Evolutionary conservation across 2,113 vertebrate genomes (phyloP), one percentile per base, ranked within the genome.

Genomic region (Grantiella picta): DNA sequence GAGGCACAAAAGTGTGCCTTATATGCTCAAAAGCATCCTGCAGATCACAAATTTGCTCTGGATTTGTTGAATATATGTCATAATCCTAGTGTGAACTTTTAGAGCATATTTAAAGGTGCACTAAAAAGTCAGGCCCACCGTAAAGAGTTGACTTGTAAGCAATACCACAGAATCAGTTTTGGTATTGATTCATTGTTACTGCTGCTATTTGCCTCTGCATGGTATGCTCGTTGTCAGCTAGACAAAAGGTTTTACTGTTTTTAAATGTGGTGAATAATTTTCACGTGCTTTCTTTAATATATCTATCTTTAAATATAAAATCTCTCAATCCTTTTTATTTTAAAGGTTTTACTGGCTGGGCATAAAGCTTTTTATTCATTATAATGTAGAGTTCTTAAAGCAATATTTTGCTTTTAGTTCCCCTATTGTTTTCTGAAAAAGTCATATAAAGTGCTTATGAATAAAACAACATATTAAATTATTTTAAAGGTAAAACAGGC

Each of bases 201-300:
- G 84, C 77, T 27, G 11, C 82, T 94, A 18, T 97, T 94, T 96
- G 95, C 68, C 94, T 94, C 76, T 77, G 29, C 76, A 56, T 93
- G 73, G 65, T 89, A 8, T 50, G 97, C 97, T 98, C 98, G 95
- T 98, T 97, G 97, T 98, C 98, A 98, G 94, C 97, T 96, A 97
- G 96, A 97, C 97, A 98, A 98, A 98, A 98, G 97, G 36, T 38
- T 93, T 94, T 93, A 49, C 78, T 83, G 1, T 68, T 88, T 95
- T 91, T 79, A 94, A 85, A 81, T 61, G 31, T 5, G 0, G 44
- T 88, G 82, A 90, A 91, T 96, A 91, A 66, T 80, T 95, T 85
- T 68, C 86, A 40, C 47, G 61, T 31, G 69, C 64, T 76, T 50
- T 86, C 35, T 82, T 72, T 89, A 71, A 68, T 44, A 29, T 57